Base-by-base conservation (phyloP, 2,888 invertebrate species). In the Agrotis exclamationis region DNA sequence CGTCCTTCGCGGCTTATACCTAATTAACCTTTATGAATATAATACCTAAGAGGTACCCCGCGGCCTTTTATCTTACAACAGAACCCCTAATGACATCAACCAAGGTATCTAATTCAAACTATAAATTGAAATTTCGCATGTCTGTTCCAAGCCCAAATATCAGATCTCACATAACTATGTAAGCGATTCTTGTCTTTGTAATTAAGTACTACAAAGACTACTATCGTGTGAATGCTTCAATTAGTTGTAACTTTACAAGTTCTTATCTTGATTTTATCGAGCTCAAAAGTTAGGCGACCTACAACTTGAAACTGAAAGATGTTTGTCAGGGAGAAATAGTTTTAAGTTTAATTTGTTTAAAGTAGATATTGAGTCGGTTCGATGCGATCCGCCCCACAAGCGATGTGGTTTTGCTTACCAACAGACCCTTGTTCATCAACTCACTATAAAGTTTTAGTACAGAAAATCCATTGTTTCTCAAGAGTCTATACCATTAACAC, bases 171-270 rank as follows among this genome's bases (percentile, higher is more conserved):
- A 47, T 28, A 68, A 48, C 53, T 47, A 58, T 62, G n/a, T 57
- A 57, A 62, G 48, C 39, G 76, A 79, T 76, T 62, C 53, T 28
- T 54, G 71, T 76, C 77, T 81, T 67, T 71, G 53, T 67, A 81
- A 76, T 81, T 54, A 81, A 64, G 50, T 24, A 18, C 62, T 44
- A 22, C 13, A 70, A 76, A 71, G 63, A 18, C 53, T 63, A 76
- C 7, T 54, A 53, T 81, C 50, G 63, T 66, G 60, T 76, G 71
- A 67, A 79, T n/a, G 50, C 71, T 79, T 81, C 64, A 64, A 79
- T 79, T 66, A 76, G 63, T 59, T 79, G 53, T 63, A 60, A 70
- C 63, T 75, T 80, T 80, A 58, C 54, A 75, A 74, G 58, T 80
- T 65, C n/a, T 64, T 69, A 75, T 62, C 64, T 58, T 54, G 53